These are phyloP conservation scores for Helleia helle DNA, from an alignment of 2,888 invertebrate genomes.

Conservation along the genomic window DNA sequence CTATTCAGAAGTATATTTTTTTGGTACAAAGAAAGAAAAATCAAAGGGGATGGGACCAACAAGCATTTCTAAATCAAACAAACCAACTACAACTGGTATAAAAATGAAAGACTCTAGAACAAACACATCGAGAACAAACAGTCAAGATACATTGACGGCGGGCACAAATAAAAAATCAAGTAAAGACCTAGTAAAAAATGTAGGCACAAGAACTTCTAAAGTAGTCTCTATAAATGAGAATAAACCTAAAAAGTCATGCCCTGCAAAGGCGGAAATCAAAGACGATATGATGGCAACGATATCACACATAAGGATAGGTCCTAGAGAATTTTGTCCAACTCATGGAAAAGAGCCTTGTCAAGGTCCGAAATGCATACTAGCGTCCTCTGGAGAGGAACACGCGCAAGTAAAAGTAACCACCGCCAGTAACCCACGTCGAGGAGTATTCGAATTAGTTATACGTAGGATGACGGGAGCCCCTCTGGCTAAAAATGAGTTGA, in stretches of 20 bases:
- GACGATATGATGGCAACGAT: conserved; percentile 48
- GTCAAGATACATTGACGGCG: conserved; percentile 9
- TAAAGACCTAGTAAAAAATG: too few species aligned
- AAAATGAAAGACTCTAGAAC: conserved; percentile 17
- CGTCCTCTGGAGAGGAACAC: conserved; percentile 33
- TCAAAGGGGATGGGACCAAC: conserved; percentile 45
- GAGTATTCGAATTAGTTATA: conserved; percentile 60
- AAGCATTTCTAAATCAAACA: conserved; percentile 21
- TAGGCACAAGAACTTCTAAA: too few species aligned
- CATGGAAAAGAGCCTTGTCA: conserved; percentile 44
- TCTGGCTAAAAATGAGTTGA: conserved; percentile 55
- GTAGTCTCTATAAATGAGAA: not conserved
- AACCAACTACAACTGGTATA: conserved; percentile 18
- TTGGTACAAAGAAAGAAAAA: conserved; percentile 38
- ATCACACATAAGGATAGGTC: conserved; percentile 52
- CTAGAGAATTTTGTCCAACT: conserved; percentile 43
- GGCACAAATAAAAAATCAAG: too few species aligned
- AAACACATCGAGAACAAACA: conserved; percentile 1
- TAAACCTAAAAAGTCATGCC: not conserved
- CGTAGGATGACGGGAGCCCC: conserved; percentile 54
- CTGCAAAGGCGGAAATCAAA: conserved; percentile 23
- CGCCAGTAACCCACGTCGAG: conserved; percentile 49
- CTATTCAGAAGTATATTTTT: conserved; percentile 45
- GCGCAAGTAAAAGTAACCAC: conserved; percentile 49
- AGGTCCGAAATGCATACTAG: conserved; percentile 46